Conservation (phyloP, 2,797 vertebrate species). For the Strix occidentalis region DNA sequence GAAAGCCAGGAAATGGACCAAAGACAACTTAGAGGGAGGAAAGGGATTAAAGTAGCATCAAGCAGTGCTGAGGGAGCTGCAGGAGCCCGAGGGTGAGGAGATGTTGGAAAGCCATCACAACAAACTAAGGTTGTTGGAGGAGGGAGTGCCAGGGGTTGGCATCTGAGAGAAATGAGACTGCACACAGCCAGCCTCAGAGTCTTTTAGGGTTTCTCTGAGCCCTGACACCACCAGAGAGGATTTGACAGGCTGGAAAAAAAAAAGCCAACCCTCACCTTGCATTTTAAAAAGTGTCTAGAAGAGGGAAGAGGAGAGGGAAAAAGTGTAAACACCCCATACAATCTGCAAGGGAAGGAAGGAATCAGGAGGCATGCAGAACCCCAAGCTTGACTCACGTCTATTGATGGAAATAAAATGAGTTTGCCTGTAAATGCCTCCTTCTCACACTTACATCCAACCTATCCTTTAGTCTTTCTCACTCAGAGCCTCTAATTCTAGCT, state of each 20-base stretch:
- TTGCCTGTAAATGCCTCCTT: neutral
- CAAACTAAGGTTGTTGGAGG: neutral
- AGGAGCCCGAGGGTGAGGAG: neutral
- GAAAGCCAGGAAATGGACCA: neutral
- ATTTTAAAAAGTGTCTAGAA: constrained; percentile 8
- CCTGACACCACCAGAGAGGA: neutral
- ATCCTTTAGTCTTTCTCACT: neutral
- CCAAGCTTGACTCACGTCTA: neutral
- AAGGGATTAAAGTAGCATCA: neutral
- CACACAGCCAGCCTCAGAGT: neutral
- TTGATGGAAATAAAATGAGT: neutral
- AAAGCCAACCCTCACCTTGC: neutral
- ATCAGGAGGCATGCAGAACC: neutral
- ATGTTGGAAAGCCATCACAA: neutral
- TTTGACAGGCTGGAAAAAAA: constrained; percentile 11
- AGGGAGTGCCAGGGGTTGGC: neutral
- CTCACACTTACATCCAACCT: neutral
- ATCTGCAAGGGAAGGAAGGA: neutral
- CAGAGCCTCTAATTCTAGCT: neutral
- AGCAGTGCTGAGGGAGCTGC: neutral
- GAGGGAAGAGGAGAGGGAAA: neutral
- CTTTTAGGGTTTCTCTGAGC: neutral
- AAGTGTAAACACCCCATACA: neutral
- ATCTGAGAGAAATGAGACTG: neutral
- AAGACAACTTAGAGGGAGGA: neutral